Conservation (phyloP, 2,888 invertebrate genomes). For the Drosophila rubida region DNA sequence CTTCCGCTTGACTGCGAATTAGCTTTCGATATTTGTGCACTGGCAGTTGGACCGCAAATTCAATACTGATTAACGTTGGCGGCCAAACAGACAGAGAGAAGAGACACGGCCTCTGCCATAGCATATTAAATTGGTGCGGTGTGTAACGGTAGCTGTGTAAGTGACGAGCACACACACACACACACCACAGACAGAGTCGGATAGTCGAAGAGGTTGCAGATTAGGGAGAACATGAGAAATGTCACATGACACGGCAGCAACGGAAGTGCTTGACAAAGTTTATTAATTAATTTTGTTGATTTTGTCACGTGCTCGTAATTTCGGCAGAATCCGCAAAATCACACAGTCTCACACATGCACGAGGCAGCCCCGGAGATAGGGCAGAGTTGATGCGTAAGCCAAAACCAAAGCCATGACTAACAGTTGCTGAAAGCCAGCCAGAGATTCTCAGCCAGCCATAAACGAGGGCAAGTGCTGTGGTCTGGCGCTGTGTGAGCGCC, state of each 20-base stretch:
- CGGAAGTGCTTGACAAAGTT: constrained; percentile 76
- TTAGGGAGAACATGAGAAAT: constrained; percentile 63
- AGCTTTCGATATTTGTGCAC: constrained; percentile 41
- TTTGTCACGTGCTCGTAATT: constrained; percentile 79
- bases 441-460: constrained; percentile 36
- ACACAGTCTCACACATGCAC: constrained; percentile 33
- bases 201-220: constrained; percentile 29
- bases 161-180: constrained; percentile 22
- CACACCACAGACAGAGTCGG: constrained; percentile 5
- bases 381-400: constrained; percentile 36
- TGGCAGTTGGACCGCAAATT: constrained; percentile 41
- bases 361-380: background rate
- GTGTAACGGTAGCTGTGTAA: constrained; percentile 17
- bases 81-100: constrained; percentile 10
- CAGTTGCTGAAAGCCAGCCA: constrained; percentile 64
- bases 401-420: constrained; percentile 61
- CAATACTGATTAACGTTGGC: constrained; percentile 58
- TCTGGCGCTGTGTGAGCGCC: too few relatives aligned
- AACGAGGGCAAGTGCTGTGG: constrained; percentile 8
- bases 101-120: constrained; percentile 4
- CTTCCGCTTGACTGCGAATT: constrained; percentile 28
- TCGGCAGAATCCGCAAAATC: constrained; percentile 71
- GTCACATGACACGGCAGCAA: constrained; percentile 69
- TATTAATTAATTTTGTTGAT: constrained; percentile 80
- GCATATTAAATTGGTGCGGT: constrained; percentile 33